Evolutionary conservation across 1,140 invertebrate genomes (phyloP), one percentile per base, ranked within the genome.

Genomic region (Vollenhovia emeryi): DNA sequence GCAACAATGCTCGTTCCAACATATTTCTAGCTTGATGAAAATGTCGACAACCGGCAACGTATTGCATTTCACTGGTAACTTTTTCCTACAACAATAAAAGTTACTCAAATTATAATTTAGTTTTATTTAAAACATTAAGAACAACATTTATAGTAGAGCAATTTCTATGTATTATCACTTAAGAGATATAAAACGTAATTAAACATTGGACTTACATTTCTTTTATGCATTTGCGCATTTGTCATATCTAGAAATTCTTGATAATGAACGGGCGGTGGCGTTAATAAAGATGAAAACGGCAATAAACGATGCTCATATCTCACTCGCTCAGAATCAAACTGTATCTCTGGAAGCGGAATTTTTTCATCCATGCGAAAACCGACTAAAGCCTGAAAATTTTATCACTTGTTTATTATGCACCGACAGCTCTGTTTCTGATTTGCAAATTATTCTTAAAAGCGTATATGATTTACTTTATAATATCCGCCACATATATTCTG

Each of bases 401-500:
- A 59, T n/a, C 57, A 52, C 62, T 21, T 45, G 66, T 13, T 18
- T 59, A 45, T 50, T 60, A 21, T 9, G 13, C 30, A 76, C 33
- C 60, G 9, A 48, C 9, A 66, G 30, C 24, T 75, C 2, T 9
- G 57, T 11, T 50, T 62, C 27, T 48, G 4, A 59, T n/a, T 21
- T 9, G 11, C 4, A 43, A 21, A 40, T 40, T 57, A 66, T 52
- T 45, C 15, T 79, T 76, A 21, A 3, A 45, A 80, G 48, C 0
- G 71, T 57, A 0, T 30, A 64, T 59, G 79, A 76, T 43, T 91
- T 95, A 98, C 98, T 96, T 98, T 99, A 93, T 98, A 99, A 94
- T 98, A 99, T 30, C 98, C 99, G 7, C 98, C 98, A 94, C 98
- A 99, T 95, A 99, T 97, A 94, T 98, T 98, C 93, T 99, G 98